Conservation (phyloP, 2,888 invertebrate genomes). For the Metacarcinus magister region DNA sequence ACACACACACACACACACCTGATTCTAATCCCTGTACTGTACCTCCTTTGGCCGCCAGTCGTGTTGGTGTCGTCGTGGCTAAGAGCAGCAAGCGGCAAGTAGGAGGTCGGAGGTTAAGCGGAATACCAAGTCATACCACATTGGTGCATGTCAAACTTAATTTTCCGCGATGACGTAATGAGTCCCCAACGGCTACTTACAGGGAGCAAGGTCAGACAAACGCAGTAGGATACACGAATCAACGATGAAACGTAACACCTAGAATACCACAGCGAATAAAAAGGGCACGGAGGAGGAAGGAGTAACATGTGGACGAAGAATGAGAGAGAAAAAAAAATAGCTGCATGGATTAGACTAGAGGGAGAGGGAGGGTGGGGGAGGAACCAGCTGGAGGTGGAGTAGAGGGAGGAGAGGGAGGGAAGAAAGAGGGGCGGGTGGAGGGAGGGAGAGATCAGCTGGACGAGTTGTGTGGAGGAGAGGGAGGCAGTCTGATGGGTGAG, state of each 20-base stretch:
- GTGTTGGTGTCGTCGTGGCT: constrained; percentile 15
- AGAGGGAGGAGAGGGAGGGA: background rate
- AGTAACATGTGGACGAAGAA: background rate
- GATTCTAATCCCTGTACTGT: background rate
- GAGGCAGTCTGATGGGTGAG: background rate
- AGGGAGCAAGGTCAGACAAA: background rate
- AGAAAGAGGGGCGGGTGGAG: background rate
- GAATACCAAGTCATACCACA: background rate
- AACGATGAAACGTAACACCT: background rate
- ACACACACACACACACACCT: background rate
- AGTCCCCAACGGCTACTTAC: background rate
- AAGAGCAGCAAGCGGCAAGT: background rate
- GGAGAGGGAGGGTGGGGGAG: too few relatives aligned
- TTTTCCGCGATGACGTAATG: constrained; percentile 37
- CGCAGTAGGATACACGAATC: background rate
- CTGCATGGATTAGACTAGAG: background rate
- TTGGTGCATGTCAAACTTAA: background rate
- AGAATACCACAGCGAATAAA: constrained; percentile 44
- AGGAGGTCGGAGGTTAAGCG: background rate
- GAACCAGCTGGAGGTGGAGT: background rate
- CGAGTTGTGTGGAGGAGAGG: constrained; percentile 1
- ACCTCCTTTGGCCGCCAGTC: background rate
- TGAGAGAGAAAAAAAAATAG: constrained; percentile 34
- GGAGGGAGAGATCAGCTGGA: constrained; percentile 46
- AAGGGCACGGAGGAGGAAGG: constrained; percentile 34